Conservation (phyloP, 2,113 vertebrate genomes). For the Tenrec ecaudatus region DNA sequence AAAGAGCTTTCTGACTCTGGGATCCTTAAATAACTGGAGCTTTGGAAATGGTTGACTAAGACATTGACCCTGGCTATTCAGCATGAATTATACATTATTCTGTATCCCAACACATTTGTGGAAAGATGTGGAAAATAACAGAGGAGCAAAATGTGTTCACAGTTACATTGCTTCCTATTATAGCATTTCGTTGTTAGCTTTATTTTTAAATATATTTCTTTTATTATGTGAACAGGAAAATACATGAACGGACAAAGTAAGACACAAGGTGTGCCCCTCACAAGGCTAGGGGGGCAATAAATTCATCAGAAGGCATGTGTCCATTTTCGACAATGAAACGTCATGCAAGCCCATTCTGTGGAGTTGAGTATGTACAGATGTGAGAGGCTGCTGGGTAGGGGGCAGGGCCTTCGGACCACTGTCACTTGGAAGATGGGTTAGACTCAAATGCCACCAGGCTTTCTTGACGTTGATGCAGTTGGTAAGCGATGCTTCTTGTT, state of each 20-base stretch:
- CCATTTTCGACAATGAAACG: constrained; percentile 62
- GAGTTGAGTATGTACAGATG: constrained; percentile 53
- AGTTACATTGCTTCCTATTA: constrained; percentile 54
- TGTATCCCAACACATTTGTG: constrained; percentile 32
- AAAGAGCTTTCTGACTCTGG: constrained; percentile 28
- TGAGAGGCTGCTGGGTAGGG: not conserved
- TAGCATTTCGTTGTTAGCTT: constrained; percentile 60
- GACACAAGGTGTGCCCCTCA: constrained; percentile 70
- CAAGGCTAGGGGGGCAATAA: constrained; percentile 63
- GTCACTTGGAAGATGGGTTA: constrained; percentile 12
- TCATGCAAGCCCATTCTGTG: constrained; percentile 67
- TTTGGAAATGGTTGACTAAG: constrained; percentile 31
- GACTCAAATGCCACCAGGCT: not conserved
- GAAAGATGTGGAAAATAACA: constrained; percentile 51
- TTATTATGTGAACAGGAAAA: constrained; percentile 77
- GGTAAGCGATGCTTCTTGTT: constrained; percentile 41
- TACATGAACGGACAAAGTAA: constrained; percentile 70
- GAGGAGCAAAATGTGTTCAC: constrained; percentile 24
- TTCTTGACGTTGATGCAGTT: constrained; percentile 11
- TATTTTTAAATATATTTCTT: constrained; percentile 73
- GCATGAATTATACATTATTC: not conserved
- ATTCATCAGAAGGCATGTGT: constrained; percentile 57
- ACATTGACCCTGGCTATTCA: constrained; percentile 16
- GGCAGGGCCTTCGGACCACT: not conserved
- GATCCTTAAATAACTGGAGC: not conserved